These are phyloP conservation scores for Ormia ochracea DNA, from an alignment of 2,888 invertebrate genomes.

Conservation along the genomic window DNA sequence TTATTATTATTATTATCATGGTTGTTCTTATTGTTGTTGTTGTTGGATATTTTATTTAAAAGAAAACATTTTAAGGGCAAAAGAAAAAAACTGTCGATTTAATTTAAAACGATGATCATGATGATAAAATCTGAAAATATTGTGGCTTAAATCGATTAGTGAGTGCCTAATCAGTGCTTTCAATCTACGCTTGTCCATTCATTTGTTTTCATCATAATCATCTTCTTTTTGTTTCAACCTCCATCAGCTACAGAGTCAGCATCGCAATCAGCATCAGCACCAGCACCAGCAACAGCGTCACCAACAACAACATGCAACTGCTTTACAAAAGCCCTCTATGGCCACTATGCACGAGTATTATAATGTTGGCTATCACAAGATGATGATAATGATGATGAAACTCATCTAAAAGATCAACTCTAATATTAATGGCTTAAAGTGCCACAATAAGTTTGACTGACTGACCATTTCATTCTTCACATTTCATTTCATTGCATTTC, in stretches of 20 bases:
- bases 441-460: slow-evolving; percentile 56
- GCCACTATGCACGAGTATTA: background rate
- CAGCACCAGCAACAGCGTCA: too few relatives aligned
- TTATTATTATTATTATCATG: too few relatives aligned
- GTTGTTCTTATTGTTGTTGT: background rate
- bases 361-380: background rate
- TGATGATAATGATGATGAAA: slow-evolving; percentile 26
- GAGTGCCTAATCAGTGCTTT: slow-evolving; percentile 72
- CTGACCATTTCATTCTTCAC: too few relatives aligned
- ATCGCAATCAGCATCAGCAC: too few relatives aligned
- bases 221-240: slow-evolving; percentile 14
- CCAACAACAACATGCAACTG: slow-evolving; percentile 24
- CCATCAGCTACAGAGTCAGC: too few relatives aligned
- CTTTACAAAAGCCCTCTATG: slow-evolving; percentile 3
- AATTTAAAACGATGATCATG: slow-evolving; percentile 62
- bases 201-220: slow-evolving; percentile 62
- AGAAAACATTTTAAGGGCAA: background rate
- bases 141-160: slow-evolving; percentile 75
- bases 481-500: slow-evolving; percentile 26
- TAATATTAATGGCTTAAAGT: slow-evolving; percentile 47
- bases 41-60: slow-evolving; percentile 29
- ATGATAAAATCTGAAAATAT: slow-evolving; percentile 67
- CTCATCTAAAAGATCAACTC: slow-evolving; percentile 38
- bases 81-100: slow-evolving; percentile 57
- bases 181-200: slow-evolving; percentile 69